A percentile compares a stretch with the other conserved stretches of the same genome.
phyloP scores from a whole-genome alignment of 2,888 invertebrate genomes.

The Nasonovia ribisnigri region DNA sequence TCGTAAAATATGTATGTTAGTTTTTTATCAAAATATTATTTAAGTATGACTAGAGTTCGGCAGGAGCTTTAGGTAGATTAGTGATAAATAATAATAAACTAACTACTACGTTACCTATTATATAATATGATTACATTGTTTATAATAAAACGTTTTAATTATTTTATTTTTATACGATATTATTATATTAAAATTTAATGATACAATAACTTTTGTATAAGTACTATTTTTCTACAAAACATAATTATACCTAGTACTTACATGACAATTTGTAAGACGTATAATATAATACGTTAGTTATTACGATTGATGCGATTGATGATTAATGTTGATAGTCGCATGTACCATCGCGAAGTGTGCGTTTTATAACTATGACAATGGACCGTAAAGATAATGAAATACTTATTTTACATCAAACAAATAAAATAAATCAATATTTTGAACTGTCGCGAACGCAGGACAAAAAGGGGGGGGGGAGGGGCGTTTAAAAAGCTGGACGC shows the following conservation, averaged over 20 bases:
- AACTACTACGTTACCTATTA: not conserved
- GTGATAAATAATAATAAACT: not conserved
- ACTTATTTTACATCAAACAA: not conserved
- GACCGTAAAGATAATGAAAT: not conserved
- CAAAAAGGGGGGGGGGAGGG: too few species aligned
- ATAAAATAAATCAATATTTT: too few species aligned
- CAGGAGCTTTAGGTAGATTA: not conserved
- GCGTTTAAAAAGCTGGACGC: too few species aligned
- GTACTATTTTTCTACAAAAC: not conserved
- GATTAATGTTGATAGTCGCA: not conserved
- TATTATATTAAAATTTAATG: not conserved
- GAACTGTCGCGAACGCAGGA: too few species aligned
- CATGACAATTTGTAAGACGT: too few species aligned
- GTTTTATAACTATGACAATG: not conserved
- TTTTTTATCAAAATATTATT: not conserved
- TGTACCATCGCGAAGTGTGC: not conserved
- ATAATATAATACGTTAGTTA: too few species aligned
- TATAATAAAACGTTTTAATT: too few species aligned
- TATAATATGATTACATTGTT: not conserved
- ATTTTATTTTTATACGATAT: not conserved
- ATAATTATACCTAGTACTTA: too few species aligned
- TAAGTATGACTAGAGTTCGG: not conserved
- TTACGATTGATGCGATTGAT: too few species aligned
- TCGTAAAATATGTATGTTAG: not conserved
- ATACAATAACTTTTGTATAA: not conserved